Percentiles rank a stretch among this genome's conserved stretches.
Conservation (phyloP, 2,888 invertebrate genomes). For the Hoplodrina blanda region DNA sequence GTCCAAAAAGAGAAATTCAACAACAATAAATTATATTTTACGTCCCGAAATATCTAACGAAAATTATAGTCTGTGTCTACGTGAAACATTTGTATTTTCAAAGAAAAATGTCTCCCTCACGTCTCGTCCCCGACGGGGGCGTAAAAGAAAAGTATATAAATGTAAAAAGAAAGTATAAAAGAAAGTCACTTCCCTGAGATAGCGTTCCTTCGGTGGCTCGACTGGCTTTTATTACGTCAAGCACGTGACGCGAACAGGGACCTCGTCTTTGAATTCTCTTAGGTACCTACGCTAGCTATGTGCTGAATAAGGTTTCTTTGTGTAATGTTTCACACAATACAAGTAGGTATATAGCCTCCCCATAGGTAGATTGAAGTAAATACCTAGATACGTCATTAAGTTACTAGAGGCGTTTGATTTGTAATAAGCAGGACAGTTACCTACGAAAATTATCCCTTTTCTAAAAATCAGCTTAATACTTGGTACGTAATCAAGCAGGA, state of each 20-base stretch:
- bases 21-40: constrained; percentile 62
- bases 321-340: constrained; percentile 5
- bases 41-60: constrained; percentile 60
- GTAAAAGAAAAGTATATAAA: constrained; percentile 83
- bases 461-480: not conserved
- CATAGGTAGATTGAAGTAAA: not conserved
- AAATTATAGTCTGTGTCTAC: constrained; percentile 52
- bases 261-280: constrained; percentile 76
- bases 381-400: not conserved
- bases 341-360: too few species aligned
- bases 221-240: constrained; percentile 81
- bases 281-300: constrained; percentile 68
- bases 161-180: constrained; percentile 82
- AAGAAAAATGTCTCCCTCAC: constrained; percentile 74
- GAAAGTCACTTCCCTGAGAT: constrained; percentile 84
- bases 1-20: constrained; percentile 31
- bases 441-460: not conserved
- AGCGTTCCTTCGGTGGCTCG: constrained; percentile 76
- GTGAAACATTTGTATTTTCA: constrained; percentile 61
- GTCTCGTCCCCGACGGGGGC: constrained; percentile 77
- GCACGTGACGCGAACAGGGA: constrained; percentile 84
- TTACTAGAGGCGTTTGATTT: not conserved
- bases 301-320: constrained; percentile 36
- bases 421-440: not conserved
- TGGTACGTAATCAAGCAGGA: not conserved